Evolutionary conservation across 2,888 invertebrate species (phyloP).

Genomic region (Idaea aversata): DNA sequence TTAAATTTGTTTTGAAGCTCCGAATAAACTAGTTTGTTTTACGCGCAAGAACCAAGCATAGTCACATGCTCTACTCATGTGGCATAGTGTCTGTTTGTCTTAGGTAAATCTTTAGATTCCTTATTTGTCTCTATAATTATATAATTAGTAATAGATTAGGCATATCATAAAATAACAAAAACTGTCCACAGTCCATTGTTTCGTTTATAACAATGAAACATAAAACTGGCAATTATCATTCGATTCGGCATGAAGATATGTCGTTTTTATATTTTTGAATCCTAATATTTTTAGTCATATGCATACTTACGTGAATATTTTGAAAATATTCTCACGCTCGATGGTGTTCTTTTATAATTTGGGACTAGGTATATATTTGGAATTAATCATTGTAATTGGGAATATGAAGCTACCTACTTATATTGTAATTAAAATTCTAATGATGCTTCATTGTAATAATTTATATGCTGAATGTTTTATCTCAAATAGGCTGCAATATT

Average conservation of each 20-base stretch:
- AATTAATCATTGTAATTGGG: no score
- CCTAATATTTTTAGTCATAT: neutral
- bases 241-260: conserved; percentile 12
- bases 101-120: neutral
- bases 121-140: neutral
- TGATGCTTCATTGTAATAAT: no score
- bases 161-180: conserved; percentile 1
- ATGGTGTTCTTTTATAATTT: neutral
- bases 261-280: conserved; percentile 3
- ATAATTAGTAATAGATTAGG: neutral
- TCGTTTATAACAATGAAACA: conserved; percentile 16
- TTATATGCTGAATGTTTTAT: no score
- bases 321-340: neutral
- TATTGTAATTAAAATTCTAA: no score
- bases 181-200: conserved; percentile 12
- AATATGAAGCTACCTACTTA: no score
- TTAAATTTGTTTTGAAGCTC: no score
- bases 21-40: no score
- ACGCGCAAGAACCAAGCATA: no score
- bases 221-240: conserved; percentile 9
- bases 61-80: no score
- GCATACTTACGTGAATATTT: neutral
- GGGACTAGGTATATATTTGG: neutral
- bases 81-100: neutral
- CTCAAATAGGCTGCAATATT: no score